These are phyloP conservation scores for Heliconius eleuchia DNA, from an alignment of 1,140 invertebrate species.

Conservation along the genomic window DNA sequence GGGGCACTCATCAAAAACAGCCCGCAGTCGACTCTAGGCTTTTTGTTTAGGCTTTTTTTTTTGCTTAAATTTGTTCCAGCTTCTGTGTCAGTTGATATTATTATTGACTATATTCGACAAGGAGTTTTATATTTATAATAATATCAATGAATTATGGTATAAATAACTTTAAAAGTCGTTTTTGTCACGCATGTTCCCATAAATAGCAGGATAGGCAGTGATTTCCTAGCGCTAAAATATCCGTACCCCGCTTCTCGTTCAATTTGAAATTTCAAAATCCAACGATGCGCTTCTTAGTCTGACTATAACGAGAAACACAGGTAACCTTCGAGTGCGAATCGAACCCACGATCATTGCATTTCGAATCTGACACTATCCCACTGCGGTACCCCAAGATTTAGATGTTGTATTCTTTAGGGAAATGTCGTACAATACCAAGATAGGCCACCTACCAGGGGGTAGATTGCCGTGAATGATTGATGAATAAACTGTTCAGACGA, in stretches of 20 bases:
- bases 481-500: slow-evolving; percentile 45
- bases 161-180: no score
- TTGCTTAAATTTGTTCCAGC: neutral
- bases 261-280: no score
- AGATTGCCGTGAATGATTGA: slow-evolving; percentile 41
- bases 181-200: no score
- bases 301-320: no score
- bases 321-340: neutral
- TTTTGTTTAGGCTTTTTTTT: neutral
- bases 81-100: neutral
- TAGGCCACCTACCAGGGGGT: neutral
- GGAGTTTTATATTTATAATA: neutral
- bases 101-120: neutral
- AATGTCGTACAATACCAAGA: neutral
- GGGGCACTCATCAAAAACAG: slow-evolving; percentile 15
- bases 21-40: neutral
- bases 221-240: no score
- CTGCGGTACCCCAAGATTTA: neutral
- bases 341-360: neutral
- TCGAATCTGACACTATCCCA: neutral
- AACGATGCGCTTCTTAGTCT: no score
- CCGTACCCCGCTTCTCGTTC: no score
- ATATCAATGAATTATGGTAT: no score
- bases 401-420: neutral
- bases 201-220: no score